These are phyloP conservation scores for Orientallactaga bullata DNA, from an alignment of 2,113 vertebrate genomes.

Conservation along the genomic window DNA sequence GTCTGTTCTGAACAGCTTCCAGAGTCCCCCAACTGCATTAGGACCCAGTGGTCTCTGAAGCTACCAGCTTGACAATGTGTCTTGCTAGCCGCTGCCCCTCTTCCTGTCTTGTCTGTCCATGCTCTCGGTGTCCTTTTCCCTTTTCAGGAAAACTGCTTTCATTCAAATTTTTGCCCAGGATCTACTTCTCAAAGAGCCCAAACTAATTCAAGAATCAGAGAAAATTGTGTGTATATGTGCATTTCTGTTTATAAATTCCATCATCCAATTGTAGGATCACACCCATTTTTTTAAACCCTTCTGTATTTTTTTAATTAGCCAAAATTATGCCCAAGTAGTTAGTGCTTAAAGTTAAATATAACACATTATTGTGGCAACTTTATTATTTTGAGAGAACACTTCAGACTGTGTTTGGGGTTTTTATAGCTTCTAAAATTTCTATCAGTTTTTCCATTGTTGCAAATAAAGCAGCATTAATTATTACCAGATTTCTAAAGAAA, in stretches of 20 bases:
- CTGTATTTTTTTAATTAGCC: conserved; percentile 50
- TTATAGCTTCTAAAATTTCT: conserved; percentile 63
- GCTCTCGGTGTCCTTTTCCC: background rate
- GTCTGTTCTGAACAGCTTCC: background rate
- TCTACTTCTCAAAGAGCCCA: background rate
- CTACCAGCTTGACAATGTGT: accelerated
- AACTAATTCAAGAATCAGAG: background rate
- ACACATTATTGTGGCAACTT: conserved; percentile 23
- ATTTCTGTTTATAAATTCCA: background rate
- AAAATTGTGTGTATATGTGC: background rate
- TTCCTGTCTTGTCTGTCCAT: background rate
- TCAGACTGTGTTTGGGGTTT: conserved; percentile 41
- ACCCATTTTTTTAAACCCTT: background rate
- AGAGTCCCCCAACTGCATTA: background rate
- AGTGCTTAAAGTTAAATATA: conserved; percentile 29
- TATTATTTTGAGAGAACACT: conserved; percentile 36
- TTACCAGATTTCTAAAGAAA: conserved; percentile 70
- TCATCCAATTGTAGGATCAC: background rate
- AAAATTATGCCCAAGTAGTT: conserved; percentile 33
- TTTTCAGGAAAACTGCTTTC: background rate
- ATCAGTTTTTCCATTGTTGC: conserved; percentile 64
- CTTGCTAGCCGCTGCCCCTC: background rate
- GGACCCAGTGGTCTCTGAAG: background rate
- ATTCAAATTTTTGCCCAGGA: background rate
- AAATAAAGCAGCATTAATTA: conserved; percentile 69